Evolutionary conservation across 2,888 invertebrate genomes (phyloP), one percentile per base, ranked within the genome.

Genomic region (Lasioglossum oenotherae): DNA sequence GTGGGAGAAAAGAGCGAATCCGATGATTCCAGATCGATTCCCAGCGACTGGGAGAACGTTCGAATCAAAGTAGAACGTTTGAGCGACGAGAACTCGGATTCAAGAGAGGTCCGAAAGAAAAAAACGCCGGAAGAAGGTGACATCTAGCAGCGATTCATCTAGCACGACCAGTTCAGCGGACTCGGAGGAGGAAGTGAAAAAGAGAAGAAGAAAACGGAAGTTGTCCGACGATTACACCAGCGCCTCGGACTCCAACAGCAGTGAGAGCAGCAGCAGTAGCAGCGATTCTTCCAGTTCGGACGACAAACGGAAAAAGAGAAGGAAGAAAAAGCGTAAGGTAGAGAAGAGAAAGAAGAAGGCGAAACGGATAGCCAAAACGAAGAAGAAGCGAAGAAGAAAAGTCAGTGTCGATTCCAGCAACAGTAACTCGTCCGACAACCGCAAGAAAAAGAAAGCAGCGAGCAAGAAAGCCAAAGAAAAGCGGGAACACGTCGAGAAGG

Each of bases 11-110:
- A 92, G 78, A 76, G 81, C 1, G 84, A 88, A 38, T 87, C 88
- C 4, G 87, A 91, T 5, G 91, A 92, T 35, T 93, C 93, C n/a
- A 87, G 84, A 67, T 92, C 93, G 1, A 88, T 94, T 76, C 93
- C 93, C 0, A 93, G 91, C 27, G 94, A 94, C 73, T 94, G 94
- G 94, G 93, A 94, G 79, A 94, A 94, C 16, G 92, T 94, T 12
- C 89, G 88, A 27, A 93, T 94, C 27, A 94, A 95, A 84, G 92
- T 92, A 2, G 94, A 95, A 76, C 91, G 92, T 31, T 35, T 92
- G n/a, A 93, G 93, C 35, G 94, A 94, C 35, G 91, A 89, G 19
- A 92, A 89, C 60, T 90, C 88, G 0, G 89, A 90, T 23, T 74
- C 84, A 0, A 84, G 75, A 23, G 74, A 84, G 14, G 74, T 82